These are phyloP conservation scores for Stegastes partitus DNA, from an alignment of 2,113 vertebrate genomes.

Conservation along the genomic window DNA sequence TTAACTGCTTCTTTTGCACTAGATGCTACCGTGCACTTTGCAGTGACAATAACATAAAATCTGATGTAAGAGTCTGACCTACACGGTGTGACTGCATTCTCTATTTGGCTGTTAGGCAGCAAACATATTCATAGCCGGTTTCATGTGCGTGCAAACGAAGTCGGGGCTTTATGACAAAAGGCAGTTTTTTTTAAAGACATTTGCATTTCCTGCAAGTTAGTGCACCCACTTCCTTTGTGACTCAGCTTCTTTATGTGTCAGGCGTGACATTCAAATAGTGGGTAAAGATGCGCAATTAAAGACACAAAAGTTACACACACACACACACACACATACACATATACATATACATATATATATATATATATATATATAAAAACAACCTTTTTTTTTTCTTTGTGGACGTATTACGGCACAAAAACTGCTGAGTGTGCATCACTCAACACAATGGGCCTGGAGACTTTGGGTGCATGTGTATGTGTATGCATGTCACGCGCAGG, in stretches of 20 bases:
- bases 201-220: slow-evolving; percentile 11
- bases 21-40: too few relatives aligned
- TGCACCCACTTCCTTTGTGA: slow-evolving; percentile 62
- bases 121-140: not conserved
- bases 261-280: slow-evolving; percentile 21
- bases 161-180: not conserved
- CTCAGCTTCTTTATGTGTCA: slow-evolving; percentile 36
- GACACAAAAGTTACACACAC: not conserved
- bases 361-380: not conserved
- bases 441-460: slow-evolving; percentile 63
- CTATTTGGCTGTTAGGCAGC: too few relatives aligned
- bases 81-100: not conserved
- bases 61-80: not conserved
- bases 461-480: slow-evolving; percentile 36
- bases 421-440: slow-evolving; percentile 67
- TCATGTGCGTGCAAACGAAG: slow-evolving; percentile 22
- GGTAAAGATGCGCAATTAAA: not conserved
- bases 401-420: slow-evolving; percentile 19
- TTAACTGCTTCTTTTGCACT: too few relatives aligned
- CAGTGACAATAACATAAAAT: too few relatives aligned
- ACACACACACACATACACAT: not conserved
- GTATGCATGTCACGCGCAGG: slow-evolving; percentile 36
- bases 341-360: not conserved
- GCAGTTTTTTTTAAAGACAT: not conserved
- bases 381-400: not conserved